phyloP scores from a whole-genome alignment of 2,797 vertebrate genomes.

The Pseudochromis fuscus region DNA sequence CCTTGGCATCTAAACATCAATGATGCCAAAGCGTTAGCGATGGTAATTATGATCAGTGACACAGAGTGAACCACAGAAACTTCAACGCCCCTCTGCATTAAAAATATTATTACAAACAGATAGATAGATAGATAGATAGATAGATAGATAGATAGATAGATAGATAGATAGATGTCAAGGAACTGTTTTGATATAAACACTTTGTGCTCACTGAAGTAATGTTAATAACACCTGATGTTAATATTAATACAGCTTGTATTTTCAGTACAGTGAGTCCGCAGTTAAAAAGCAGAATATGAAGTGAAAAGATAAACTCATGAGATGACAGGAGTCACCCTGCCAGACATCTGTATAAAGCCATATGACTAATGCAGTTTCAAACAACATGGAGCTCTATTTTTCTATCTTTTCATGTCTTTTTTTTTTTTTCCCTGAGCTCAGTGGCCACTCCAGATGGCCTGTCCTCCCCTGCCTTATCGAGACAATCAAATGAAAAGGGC shows the following conservation, averaged over 20 bases:
- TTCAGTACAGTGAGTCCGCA: slow-evolving; percentile 43
- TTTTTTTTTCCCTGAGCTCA: slow-evolving; percentile 16
- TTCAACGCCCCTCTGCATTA: too few relatives aligned
- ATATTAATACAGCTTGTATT: slow-evolving; percentile 26
- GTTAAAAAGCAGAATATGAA: slow-evolving; percentile 20
- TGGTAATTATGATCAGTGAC: neutral
- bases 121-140: too few relatives aligned
- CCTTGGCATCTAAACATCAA: neutral
- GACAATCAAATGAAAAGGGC: slow-evolving; percentile 25
- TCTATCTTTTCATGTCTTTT: slow-evolving; percentile 14
- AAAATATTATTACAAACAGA: too few relatives aligned
- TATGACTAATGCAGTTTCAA: slow-evolving; percentile 19
- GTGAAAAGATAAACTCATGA: slow-evolving; percentile 16
- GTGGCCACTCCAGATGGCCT: slow-evolving; percentile 17
- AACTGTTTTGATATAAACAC: too few relatives aligned
- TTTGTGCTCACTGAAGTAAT: too few relatives aligned
- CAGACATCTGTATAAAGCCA: slow-evolving; percentile 3
- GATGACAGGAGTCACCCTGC: slow-evolving; percentile 15
- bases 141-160: too few relatives aligned
- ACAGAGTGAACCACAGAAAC: neutral
- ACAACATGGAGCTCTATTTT: slow-evolving; percentile 21
- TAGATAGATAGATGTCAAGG: too few relatives aligned
- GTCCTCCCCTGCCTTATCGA: slow-evolving; percentile 16
- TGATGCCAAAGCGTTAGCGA: too few relatives aligned
- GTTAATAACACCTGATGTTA: neutral